These are phyloP conservation scores for Lissocephala sabroskyi DNA, from an alignment of 2,888 invertebrate species.

Conservation along the genomic window DNA sequence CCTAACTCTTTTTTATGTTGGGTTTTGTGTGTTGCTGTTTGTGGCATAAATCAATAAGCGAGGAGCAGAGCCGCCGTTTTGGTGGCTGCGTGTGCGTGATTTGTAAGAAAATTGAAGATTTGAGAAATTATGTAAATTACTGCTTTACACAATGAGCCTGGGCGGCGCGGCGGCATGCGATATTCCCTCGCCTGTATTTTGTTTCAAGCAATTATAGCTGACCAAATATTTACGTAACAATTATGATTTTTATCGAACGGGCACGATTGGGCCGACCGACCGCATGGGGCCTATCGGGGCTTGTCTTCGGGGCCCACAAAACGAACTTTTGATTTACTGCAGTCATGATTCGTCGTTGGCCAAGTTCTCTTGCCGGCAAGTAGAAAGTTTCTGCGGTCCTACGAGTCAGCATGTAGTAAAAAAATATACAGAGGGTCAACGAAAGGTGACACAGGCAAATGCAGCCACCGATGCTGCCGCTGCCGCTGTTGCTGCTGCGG, in stretches of 20 bases:
- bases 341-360: neutral
- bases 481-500: no score
- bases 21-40: neutral
- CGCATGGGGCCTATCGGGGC: neutral
- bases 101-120: conserved; percentile 28
- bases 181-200: conserved; percentile 42
- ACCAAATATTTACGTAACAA: conserved; percentile 63
- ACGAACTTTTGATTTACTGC: neutral
- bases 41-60: conserved; percentile 46
- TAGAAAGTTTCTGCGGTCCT: neutral
- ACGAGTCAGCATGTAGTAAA: neutral
- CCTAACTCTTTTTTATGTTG: neutral
- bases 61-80: neutral
- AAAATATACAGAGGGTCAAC: no score
- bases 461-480: conserved; percentile 8
- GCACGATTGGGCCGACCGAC: no score
- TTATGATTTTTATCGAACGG: conserved; percentile 47
- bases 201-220: conserved; percentile 57
- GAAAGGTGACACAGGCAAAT: no score
- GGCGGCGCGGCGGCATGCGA: neutral
- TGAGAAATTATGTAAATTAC: conserved; percentile 57
- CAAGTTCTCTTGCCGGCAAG: neutral
- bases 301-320: neutral
- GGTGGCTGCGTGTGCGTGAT: conserved; percentile 42
- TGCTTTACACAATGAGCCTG: conserved; percentile 31